A percentile compares a stretch with the other conserved stretches of the same genome.
phyloP scores from a whole-genome alignment of 2,797 vertebrate species.

The Psittacula derbiana region DNA sequence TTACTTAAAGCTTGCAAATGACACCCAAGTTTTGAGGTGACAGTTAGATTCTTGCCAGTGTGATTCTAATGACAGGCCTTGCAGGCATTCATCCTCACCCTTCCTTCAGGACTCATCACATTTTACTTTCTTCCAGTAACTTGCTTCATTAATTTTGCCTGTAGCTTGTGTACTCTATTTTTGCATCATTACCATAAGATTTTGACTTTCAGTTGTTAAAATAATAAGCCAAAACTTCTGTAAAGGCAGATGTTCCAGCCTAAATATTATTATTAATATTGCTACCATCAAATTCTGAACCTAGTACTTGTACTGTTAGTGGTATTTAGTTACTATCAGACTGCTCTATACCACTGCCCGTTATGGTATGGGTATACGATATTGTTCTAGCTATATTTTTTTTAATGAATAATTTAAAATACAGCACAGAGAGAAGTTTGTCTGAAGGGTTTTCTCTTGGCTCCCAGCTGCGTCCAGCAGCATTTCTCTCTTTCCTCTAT shows the following conservation, averaged over 20 bases:
- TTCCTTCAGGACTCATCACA: neutral
- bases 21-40: neutral
- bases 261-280: neutral
- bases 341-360: neutral
- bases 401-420: neutral
- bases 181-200: neutral
- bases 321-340: neutral
- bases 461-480: neutral
- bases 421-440: neutral
- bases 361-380: neutral
- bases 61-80: neutral
- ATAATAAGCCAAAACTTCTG: neutral
- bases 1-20: neutral
- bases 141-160: neutral
- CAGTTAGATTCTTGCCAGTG: neutral
- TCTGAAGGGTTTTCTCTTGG: neutral
- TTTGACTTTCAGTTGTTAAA: neutral
- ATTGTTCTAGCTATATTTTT: neutral
- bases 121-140: neutral
- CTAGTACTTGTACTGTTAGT: neutral
- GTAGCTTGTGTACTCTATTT: neutral
- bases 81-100: neutral
- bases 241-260: neutral
- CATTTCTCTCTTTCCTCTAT: neutral
- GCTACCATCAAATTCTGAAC: neutral